A percentile compares a stretch with the other conserved stretches of the same genome.
Conservation (phyloP, 2,113 vertebrate genomes). For the Motacilla alba region DNA sequence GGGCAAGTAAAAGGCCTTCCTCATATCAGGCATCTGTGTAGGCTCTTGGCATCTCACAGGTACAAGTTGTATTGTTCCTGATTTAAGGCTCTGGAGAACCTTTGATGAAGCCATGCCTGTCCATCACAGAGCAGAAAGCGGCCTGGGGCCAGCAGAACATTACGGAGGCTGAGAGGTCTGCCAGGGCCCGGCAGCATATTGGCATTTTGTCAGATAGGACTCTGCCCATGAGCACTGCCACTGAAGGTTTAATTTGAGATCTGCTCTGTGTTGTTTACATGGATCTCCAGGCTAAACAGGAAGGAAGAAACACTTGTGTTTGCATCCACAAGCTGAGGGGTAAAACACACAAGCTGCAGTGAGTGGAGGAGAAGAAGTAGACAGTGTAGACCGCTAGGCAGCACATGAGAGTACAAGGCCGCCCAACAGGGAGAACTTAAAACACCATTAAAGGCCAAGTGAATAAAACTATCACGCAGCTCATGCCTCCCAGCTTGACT, state of each 20-base stretch:
- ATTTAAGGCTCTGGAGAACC: constrained; percentile 16
- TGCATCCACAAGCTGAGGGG: neutral
- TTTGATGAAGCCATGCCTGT: constrained; percentile 20
- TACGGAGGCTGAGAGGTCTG: neutral
- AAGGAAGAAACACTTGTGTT: neutral
- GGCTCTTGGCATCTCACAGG: constrained; percentile 1
- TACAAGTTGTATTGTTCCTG: neutral
- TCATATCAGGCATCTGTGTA: constrained; percentile 1
- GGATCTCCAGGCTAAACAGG: neutral
- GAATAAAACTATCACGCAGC: neutral
- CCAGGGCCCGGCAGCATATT: neutral
- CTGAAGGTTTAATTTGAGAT: neutral
- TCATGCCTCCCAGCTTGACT: neutral
- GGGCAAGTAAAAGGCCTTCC: constrained; percentile 1
- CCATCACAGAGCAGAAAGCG: neutral
- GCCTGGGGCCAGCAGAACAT: constrained; percentile 24
- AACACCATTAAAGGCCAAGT: neutral
- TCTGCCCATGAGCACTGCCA: neutral
- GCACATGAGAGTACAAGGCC: neutral
- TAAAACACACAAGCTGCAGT: neutral
- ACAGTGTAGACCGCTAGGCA: neutral
- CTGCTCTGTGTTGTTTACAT: neutral
- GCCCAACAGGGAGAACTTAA: neutral
- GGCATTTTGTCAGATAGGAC: constrained; percentile 20
- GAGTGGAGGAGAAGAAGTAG: neutral